Evolutionary conservation across 2,888 invertebrate genomes (phyloP).

Genomic region (Erebia epiphron): DNA sequence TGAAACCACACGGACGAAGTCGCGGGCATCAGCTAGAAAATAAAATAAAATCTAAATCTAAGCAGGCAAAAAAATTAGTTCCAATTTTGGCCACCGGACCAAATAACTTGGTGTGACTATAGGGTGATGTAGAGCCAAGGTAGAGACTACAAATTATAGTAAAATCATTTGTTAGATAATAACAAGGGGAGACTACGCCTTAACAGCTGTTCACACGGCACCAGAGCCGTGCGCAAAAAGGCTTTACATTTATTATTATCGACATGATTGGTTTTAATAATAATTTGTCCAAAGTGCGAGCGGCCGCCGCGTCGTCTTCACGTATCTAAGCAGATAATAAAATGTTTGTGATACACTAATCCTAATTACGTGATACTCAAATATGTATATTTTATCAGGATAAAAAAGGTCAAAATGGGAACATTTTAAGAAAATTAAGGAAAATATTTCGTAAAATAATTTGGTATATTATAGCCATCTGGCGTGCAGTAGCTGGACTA

Average conservation of each 20-base stretch:
- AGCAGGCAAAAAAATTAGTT: no score
- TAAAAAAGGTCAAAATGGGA: background rate
- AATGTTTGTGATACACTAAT: constrained; percentile 17
- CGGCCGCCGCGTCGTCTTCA: constrained; percentile 4
- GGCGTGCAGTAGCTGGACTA: constrained; percentile 43
- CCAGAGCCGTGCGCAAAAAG: constrained; percentile 61
- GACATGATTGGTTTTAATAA: constrained; percentile 33
- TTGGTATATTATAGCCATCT: constrained; percentile 23
- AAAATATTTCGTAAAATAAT: background rate
- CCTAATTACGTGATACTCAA: constrained; percentile 3
- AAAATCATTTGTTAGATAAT: no score
- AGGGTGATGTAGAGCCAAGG: no score
- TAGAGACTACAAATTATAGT: no score
- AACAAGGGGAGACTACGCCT: constrained; percentile 49
- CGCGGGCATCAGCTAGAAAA: no score
- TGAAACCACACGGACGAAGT: no score
- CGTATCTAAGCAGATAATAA: constrained; percentile 20
- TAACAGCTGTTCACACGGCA: constrained; percentile 68
- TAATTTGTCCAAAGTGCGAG: constrained; percentile 34
- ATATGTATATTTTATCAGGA: background rate
- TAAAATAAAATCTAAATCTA: no score
- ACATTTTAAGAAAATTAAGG: background rate
- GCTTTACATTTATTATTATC: constrained; percentile 47
- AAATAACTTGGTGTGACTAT: no score
- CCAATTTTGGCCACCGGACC: no score